Base-by-base conservation (phyloP, 2,113 vertebrate genomes). In the Parus major region DNA sequence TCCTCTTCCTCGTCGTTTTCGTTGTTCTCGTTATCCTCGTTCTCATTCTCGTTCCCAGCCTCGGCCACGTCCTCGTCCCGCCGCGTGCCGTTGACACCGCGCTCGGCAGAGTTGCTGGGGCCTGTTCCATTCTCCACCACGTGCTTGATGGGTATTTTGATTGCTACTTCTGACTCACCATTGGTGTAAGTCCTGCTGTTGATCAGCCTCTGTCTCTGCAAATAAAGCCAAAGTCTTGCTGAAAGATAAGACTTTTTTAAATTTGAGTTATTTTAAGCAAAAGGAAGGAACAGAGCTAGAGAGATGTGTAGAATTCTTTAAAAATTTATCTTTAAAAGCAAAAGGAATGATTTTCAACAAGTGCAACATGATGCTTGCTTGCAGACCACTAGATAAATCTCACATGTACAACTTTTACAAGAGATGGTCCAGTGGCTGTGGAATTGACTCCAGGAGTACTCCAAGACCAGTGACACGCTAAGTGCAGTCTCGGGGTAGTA, bases 161-260 rank as follows among this genome's bases (percentile, higher is more conserved):
- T 98, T 3, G 98, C 98, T 65, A 98, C 98, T n/a, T 99, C 99
- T 0, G 99, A 99, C 86, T 99, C 99, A 1, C 99, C 98, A 1
- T 99, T 99, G 94, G 98, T 98, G 79, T 99, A 98, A n/a, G 97
- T 98, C 78, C 97, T 98, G 69, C 98, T 98, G 96, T 98, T 98
- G 96, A 99, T 99, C 42, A 99, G 97, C 88, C 99, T 98, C 90
- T 99, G 99, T 64, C 99, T 99, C 99, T 99, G 98, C 36, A 88
- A 89, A 93, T 18, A 94, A 28, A 97, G 82, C 60, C 46, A 95
- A 35, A 93, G 33, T 41, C 76, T 86, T 2, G 7, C 23, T 87
- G 65, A 84, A 82, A 90, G 16, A 10, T 1, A 49, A 5, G 12
- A 8, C 7, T 27, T 56, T 55, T 42, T 44, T 0, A 8, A 44